Conservation (phyloP, 2,113 vertebrate genomes). For the Aspidoscelis tigris region DNA sequence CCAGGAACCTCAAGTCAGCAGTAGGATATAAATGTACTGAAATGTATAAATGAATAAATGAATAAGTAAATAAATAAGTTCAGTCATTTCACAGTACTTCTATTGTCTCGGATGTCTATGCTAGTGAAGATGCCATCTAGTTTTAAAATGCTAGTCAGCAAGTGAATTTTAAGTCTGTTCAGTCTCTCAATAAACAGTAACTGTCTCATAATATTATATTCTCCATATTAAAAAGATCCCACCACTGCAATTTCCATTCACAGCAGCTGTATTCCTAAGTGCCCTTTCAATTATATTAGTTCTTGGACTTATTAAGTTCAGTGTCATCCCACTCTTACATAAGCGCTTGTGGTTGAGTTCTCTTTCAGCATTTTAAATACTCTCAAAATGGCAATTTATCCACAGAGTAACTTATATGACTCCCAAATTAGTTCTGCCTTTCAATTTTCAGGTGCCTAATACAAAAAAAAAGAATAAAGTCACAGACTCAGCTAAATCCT, state of each 20-base stretch:
- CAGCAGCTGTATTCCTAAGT: slow-evolving; percentile 12
- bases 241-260: slow-evolving; percentile 30
- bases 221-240: slow-evolving; percentile 22
- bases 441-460: background rate
- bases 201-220: slow-evolving; percentile 15
- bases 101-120: background rate
- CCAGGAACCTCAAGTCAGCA: too few relatives aligned
- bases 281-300: slow-evolving; percentile 29
- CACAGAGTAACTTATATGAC: background rate
- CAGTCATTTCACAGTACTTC: slow-evolving; percentile 37
- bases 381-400: slow-evolving; percentile 31
- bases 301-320: slow-evolving; percentile 20
- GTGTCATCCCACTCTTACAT: slow-evolving; percentile 2
- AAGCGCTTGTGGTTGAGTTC: slow-evolving; percentile 14
- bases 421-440: background rate
- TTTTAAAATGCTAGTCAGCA: background rate
- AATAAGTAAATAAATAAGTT: slow-evolving; percentile 39
- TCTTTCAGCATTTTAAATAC: slow-evolving; percentile 27
- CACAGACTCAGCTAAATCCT: background rate
- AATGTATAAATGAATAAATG: too few relatives aligned
- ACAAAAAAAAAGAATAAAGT: background rate
- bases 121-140: slow-evolving; percentile 13
- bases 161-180: slow-evolving; percentile 40
- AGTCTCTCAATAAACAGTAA: slow-evolving; percentile 24
- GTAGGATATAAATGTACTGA: too few relatives aligned